Conservation (phyloP, 2,888 invertebrate species). For the Noctua fimbriata region DNA sequence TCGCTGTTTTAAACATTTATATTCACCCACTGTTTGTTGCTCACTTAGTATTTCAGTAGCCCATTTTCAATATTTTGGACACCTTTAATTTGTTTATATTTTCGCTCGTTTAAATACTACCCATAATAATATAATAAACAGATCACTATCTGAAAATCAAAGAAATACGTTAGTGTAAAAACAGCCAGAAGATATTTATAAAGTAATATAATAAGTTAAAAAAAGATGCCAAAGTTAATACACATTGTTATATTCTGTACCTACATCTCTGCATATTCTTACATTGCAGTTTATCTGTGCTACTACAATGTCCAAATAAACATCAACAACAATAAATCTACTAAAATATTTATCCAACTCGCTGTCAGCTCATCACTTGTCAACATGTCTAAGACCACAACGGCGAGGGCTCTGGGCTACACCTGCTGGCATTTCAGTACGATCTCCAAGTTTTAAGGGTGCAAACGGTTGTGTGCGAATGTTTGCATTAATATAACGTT, state of each 20-base stretch:
- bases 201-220: neutral
- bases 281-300: neutral
- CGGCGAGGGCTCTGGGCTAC: slow-evolving; percentile 62
- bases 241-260: neutral
- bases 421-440: slow-evolving; percentile 73
- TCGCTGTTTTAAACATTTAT: too few relatives aligned
- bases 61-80: too few relatives aligned
- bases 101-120: too few relatives aligned
- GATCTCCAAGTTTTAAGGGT: slow-evolving; percentile 61
- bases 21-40: too few relatives aligned
- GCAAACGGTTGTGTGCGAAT: slow-evolving; percentile 33
- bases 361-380: slow-evolving; percentile 58
- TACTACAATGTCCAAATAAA: neutral
- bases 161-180: neutral
- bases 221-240: neutral
- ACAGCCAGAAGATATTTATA: neutral
- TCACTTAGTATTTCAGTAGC: too few relatives aligned
- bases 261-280: neutral
- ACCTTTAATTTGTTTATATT: too few relatives aligned
- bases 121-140: neutral
- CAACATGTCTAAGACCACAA: slow-evolving; percentile 64
- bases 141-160: neutral
- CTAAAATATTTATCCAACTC: slow-evolving; percentile 13
- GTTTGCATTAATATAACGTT: slow-evolving; percentile 31
- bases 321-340: neutral